phyloP scores from a whole-genome alignment of 2,888 invertebrate species.

The Harmothoe impar region DNA sequence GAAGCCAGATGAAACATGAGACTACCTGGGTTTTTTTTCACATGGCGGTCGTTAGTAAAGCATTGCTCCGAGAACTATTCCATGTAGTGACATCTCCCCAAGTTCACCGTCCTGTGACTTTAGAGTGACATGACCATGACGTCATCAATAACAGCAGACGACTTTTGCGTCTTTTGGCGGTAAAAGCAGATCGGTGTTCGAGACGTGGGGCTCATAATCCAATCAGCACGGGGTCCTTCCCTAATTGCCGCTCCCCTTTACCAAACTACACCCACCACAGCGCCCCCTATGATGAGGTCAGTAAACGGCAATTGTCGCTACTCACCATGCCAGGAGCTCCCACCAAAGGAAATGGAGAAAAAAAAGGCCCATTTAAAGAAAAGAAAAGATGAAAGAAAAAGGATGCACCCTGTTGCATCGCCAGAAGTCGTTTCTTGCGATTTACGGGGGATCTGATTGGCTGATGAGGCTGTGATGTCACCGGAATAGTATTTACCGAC shows the following conservation, averaged over 20 bases:
- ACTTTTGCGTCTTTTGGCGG: neutral
- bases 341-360: neutral
- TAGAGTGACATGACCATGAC: neutral
- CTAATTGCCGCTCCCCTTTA: neutral
- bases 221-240: neutral
- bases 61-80: too few species aligned
- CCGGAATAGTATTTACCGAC: neutral
- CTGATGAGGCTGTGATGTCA: neutral
- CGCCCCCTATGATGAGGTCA: neutral
- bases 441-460: neutral
- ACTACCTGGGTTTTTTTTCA: too few species aligned
- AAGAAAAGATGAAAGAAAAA: too few species aligned
- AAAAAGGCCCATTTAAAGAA: too few species aligned
- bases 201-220: neutral
- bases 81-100: too few species aligned
- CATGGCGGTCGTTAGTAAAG: too few species aligned
- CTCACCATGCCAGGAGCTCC: neutral
- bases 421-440: neutral
- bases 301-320: neutral
- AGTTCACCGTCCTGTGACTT: too few species aligned
- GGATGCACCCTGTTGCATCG: neutral
- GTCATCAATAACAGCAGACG: neutral
- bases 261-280: neutral
- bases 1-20: too few species aligned
- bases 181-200: constrained; percentile 32